phyloP scores from a whole-genome alignment of 2,113 vertebrate genomes.

The Zosterops hypoxanthus region DNA sequence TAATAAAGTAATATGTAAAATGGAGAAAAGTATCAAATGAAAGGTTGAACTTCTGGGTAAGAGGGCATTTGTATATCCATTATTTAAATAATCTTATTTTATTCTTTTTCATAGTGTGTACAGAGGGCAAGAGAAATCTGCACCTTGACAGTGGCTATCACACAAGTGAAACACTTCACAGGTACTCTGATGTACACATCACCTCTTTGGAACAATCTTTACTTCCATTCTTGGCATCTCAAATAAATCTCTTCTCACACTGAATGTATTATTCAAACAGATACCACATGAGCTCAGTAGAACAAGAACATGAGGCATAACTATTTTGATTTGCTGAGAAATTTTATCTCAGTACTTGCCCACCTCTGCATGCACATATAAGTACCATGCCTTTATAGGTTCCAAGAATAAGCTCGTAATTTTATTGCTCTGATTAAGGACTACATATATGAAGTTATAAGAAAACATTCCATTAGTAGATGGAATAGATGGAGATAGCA shows the following conservation, averaged over 20 bases:
- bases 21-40: background rate
- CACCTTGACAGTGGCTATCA: background rate
- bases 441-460: background rate
- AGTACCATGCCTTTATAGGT: background rate
- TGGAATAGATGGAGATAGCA: background rate
- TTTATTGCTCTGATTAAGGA: background rate
- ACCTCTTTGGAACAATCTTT: background rate
- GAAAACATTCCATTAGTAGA: background rate
- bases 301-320: background rate
- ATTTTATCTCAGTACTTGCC: background rate
- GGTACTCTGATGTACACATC: background rate
- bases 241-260: background rate
- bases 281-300: background rate
- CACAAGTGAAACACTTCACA: background rate
- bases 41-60: background rate
- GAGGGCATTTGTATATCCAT: background rate
- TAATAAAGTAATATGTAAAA: background rate
- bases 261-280: background rate
- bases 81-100: background rate
- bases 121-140: background rate
- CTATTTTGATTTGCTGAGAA: background rate
- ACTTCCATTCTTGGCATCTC: background rate
- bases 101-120: background rate
- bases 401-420: background rate
- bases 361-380: fast-evolving